Evolutionary conservation across 53 echinoderm and acorn worm species (phyloP).

Genomic region (Astropecten irregularis): DNA sequence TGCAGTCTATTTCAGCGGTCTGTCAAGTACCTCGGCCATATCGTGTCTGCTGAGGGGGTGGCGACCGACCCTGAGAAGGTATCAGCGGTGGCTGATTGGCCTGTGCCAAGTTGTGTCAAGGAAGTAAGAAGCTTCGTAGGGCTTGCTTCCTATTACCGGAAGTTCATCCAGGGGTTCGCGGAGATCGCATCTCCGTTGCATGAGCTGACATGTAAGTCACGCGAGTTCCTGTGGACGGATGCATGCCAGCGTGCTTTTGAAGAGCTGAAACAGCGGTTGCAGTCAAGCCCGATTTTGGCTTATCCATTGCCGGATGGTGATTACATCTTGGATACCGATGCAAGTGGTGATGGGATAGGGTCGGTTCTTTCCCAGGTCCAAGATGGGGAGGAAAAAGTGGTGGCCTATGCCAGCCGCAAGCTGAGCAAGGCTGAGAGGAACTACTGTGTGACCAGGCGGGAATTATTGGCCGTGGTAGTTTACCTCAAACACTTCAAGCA

Average conservation of each 20-base stretch:
- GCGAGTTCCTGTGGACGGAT: not conserved
- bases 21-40: too few species aligned
- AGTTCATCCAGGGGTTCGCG: not conserved
- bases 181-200: not conserved
- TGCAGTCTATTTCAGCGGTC: too few species aligned
- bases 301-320: not conserved
- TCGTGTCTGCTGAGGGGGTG: too few species aligned
- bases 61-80: too few species aligned
- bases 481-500: slow-evolving; percentile 7
- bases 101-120: slow-evolving; percentile 1
- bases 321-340: slow-evolving; percentile 6
- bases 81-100: not conserved
- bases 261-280: not conserved
- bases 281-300: not conserved
- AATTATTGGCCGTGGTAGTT: not conserved
- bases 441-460: not conserved
- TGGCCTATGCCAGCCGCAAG: not conserved
- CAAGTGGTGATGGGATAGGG: not conserved
- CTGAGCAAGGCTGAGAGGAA: not conserved
- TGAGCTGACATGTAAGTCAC: not conserved
- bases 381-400: not conserved
- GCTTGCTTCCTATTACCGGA: slow-evolving; percentile 10
- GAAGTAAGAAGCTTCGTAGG: slow-evolving; percentile 1
- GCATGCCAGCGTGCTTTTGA: not conserved
- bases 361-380: not conserved